Evolutionary conservation across 2,888 invertebrate genomes (phyloP), one percentile per base, ranked within the genome.

Genomic region (Leucophenga maculata): DNA sequence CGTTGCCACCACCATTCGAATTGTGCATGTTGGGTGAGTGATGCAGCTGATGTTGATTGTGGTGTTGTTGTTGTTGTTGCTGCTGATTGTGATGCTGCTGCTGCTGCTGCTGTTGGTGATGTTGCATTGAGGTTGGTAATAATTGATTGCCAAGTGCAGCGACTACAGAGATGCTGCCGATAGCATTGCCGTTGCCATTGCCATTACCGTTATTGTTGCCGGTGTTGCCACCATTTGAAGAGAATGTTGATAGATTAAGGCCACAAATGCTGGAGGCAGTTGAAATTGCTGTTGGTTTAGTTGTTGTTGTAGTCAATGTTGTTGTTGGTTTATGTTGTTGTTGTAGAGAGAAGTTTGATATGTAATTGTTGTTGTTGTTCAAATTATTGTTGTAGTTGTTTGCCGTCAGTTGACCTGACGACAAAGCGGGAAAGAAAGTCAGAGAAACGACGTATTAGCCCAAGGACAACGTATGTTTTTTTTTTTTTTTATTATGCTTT

Each of bases 371-470:
- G 79, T 74, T 69, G 72, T 72, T 74, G 78, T 78, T 75, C 69
- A 70, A 60, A 70, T 74, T 67, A 75, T 85, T 75, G 85, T 79
- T 75, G 82, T 82, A 77, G 80, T 83, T 84, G 86, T 86, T 86
- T 87, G 89, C 88, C 89, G 89, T 89, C 89, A 89, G 88, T 84
- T 88, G 86, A 88, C 88, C 88, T 89, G 89, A 89, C 89, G 89
- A 89, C 89, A 89, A 86, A 80, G 73, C 80, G 85, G 87, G 87
- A 85, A 87, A 87, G 82, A 88, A 88, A 88, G 86, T 86, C 87
- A 88, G 87, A 88, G 83, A 62, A 84, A 89, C 89, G 89, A 86
- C 87, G 89, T 84, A 88, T 88, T 88, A 89, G 89, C 88, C 89
- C 89, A 89, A 86, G 82, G 82, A 84, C 83, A 83, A 80, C 83